These are phyloP conservation scores for Prionace glauca DNA, from an alignment of 2,797 vertebrate genomes.

Conservation along the genomic window DNA sequence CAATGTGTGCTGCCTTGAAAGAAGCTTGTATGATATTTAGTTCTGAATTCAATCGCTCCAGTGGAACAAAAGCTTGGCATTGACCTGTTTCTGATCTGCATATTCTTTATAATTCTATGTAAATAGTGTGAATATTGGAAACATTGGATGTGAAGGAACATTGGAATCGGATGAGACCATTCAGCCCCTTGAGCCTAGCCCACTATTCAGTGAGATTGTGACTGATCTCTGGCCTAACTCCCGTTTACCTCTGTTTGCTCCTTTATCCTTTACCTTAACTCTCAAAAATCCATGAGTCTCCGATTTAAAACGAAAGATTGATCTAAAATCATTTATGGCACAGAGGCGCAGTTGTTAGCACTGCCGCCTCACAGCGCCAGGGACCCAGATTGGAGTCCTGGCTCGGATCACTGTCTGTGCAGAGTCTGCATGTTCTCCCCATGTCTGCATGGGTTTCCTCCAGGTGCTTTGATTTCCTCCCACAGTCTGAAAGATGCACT, in stretches of 20 bases:
- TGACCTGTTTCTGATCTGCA: neutral
- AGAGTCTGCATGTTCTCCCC: too few relatives aligned
- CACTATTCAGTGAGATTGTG: too few relatives aligned
- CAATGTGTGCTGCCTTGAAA: neutral
- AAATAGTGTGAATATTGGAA: neutral
- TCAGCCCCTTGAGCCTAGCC: too few relatives aligned
- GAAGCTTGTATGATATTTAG: neutral
- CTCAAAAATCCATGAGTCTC: neutral
- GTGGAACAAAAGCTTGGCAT: neutral
- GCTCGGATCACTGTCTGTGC: too few relatives aligned
- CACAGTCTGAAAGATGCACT: too few relatives aligned
- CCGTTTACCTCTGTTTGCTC: neutral
- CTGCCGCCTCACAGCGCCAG: too few relatives aligned
- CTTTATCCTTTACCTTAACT: too few relatives aligned
- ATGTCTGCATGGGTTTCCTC: too few relatives aligned
- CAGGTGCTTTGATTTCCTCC: too few relatives aligned
- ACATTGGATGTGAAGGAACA: neutral
- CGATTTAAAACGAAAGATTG: neutral
- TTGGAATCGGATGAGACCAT: neutral
- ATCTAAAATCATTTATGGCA: neutral
- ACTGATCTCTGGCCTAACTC: too few relatives aligned
- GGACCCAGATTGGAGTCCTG: too few relatives aligned
- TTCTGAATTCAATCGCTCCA: neutral
- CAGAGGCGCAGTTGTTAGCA: too few relatives aligned
- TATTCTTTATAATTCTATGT: neutral